Evolutionary conservation across 1,140 invertebrate genomes (phyloP).

Genomic region (Bombus vancouverensis): DNA sequence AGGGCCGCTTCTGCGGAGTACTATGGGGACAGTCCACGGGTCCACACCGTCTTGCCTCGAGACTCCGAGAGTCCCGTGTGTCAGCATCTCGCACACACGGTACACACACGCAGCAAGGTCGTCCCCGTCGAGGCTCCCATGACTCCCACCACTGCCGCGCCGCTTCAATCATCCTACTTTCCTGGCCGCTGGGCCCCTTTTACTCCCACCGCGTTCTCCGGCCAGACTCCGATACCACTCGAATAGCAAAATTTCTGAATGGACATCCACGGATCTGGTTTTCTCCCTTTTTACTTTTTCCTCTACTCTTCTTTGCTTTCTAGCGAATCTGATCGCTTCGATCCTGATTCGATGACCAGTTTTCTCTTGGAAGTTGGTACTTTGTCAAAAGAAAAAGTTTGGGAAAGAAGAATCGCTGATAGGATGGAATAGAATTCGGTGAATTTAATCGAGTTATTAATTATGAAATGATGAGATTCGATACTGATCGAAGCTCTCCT

Average conservation of each 20-base stretch:
- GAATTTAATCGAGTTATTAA: too few species aligned
- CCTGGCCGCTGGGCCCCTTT: conserved; percentile 31
- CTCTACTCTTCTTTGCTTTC: neutral
- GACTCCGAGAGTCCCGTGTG: conserved; percentile 8
- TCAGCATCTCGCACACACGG: neutral
- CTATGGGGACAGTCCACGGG: conserved; percentile 51
- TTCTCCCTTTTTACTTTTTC: neutral
- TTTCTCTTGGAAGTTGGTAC: too few species aligned
- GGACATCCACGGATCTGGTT: conserved; percentile 1
- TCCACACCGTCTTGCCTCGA: conserved; percentile 29
- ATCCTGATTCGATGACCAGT: too few species aligned
- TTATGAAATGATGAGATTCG: too few species aligned
- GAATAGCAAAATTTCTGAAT: conserved; percentile 42
- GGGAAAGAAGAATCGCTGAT: too few species aligned
- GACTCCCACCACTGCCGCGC: conserved; percentile 34
- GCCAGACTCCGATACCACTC: neutral
- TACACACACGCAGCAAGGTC: conserved; percentile 46
- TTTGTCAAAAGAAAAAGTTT: too few species aligned
- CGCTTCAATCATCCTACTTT: conserved; percentile 52
- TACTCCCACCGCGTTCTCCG: conserved; percentile 19
- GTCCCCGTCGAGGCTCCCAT: conserved; percentile 40
- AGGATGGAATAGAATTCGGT: too few species aligned
- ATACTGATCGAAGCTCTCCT: too few species aligned
- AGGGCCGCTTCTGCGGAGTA: conserved; percentile 48
- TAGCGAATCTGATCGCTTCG: too few species aligned